Percentiles rank a stretch among this genome's conserved stretches.
Conservation (phyloP, 2,797 vertebrate genomes). For the Cheirogaleus major region DNA sequence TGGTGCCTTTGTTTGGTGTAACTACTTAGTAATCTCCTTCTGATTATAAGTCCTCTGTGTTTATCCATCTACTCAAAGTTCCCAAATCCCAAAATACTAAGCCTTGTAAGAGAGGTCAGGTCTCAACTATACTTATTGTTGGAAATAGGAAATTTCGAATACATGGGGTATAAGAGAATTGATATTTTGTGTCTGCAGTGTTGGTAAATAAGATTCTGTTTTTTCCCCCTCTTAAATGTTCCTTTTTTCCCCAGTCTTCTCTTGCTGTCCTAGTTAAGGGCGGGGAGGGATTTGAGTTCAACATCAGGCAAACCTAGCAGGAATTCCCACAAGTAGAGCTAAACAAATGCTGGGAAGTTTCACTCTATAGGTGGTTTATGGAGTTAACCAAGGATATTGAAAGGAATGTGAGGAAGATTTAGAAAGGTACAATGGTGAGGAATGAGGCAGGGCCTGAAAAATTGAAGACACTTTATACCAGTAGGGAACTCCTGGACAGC, state of each 20-base stretch:
- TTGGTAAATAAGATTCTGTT: neutral
- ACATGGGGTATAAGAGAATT: neutral
- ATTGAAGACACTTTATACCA: neutral
- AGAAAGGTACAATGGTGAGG: neutral
- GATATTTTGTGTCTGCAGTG: neutral
- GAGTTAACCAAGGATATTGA: neutral
- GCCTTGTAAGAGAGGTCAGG: neutral
- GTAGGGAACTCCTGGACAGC: neutral
- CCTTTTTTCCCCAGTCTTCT: neutral
- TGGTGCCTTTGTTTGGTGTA: neutral
- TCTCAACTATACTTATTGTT: neutral
- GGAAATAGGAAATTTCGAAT: neutral
- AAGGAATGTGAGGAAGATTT: neutral
- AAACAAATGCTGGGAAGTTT: conserved; percentile 41
- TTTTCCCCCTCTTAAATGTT: neutral
- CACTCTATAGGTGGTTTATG: neutral
- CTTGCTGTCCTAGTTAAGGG: conserved; percentile 31
- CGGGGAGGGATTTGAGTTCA: neutral
- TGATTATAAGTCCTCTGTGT: neutral
- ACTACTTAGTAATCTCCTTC: neutral
- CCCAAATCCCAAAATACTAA: neutral
- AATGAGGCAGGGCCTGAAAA: neutral
- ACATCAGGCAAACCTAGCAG: conserved; percentile 8
- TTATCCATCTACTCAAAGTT: conserved; percentile 40
- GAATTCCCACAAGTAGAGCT: conserved; percentile 48